A percentile compares a stretch with the other conserved stretches of the same genome.
Conservation (phyloP, 23 tunicate genomes). For the Phallusia fumigata region DNA sequence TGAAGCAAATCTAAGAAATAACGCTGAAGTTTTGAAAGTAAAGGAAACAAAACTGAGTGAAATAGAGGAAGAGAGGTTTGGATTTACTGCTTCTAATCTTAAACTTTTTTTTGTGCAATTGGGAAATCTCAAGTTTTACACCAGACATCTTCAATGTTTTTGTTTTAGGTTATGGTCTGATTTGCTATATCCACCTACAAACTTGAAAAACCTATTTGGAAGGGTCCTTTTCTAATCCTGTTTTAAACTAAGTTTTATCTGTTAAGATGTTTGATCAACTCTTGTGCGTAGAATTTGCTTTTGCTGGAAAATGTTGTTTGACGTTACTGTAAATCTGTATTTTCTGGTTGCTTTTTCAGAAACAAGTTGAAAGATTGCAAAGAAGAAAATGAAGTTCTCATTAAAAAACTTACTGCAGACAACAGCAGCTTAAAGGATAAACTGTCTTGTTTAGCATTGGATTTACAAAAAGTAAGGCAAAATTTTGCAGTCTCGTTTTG, state of each 20-base stretch:
- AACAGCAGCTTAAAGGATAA: constrained; percentile 33
- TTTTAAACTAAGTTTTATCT: too few relatives aligned
- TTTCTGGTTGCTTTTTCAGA: neutral
- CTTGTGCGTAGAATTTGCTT: too few relatives aligned
- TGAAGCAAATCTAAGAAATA: constrained; percentile 31
- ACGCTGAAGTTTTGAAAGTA: constrained; percentile 12
- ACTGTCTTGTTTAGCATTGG: constrained; percentile 39
- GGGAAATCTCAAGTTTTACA: neutral
- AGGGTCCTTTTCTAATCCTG: too few relatives aligned
- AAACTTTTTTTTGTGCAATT: neutral
- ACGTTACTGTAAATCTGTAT: too few relatives aligned
- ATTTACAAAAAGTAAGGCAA: constrained; percentile 33
- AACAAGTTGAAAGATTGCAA: neutral
- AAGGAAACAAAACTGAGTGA: constrained; percentile 18
- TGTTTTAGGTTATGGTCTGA: too few relatives aligned
- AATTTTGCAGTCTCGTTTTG: too few relatives aligned
- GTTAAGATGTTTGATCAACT: too few relatives aligned
- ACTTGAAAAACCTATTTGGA: too few relatives aligned
- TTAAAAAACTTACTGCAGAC: neutral
- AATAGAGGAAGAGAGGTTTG: neutral
- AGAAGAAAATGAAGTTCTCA: constrained; percentile 8
- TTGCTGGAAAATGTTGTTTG: too few relatives aligned
- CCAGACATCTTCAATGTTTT: neutral
- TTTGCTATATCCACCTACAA: too few relatives aligned
- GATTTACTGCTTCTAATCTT: neutral